Percentiles rank a stretch among this genome's conserved stretches.
Evolutionary conservation across 2,888 invertebrate genomes (phyloP).

Genomic region (Chymomyza caudatula): DNA sequence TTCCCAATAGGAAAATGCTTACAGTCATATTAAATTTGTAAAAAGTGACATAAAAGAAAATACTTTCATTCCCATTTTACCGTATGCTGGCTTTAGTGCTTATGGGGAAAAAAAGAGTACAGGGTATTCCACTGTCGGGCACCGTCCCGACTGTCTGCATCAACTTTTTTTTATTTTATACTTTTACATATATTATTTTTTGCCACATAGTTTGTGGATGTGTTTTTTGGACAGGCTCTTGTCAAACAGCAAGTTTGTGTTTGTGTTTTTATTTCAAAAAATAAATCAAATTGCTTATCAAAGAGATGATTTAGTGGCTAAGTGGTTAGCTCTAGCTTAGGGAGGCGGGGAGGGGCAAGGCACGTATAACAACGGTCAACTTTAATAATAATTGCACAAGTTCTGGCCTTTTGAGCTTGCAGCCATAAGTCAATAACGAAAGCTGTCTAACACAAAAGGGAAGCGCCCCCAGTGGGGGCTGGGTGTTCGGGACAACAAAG

Average conservation of each 20-base stretch:
- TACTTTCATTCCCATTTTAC: too few species aligned
- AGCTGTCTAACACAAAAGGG: slow-evolving; percentile 4
- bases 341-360: not conserved
- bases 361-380: slow-evolving; percentile 36
- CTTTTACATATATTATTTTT: not conserved
- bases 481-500: slow-evolving; percentile 33
- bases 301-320: slow-evolving; percentile 66
- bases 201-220: not conserved
- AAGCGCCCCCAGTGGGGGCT: not conserved
- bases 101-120: too few species aligned
- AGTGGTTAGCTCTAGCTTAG: slow-evolving; percentile 16
- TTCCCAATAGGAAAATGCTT: too few species aligned
- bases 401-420: slow-evolving; percentile 60
- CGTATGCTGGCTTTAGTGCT: too few species aligned
- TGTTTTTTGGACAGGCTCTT: slow-evolving; percentile 39
- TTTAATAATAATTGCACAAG: slow-evolving; percentile 67
- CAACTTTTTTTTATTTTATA: not conserved
- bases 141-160: too few species aligned
- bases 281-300: slow-evolving; percentile 71
- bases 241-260: slow-evolving; percentile 59
- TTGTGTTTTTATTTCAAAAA: slow-evolving; percentile 40
- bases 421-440: slow-evolving; percentile 66
- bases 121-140: too few species aligned
- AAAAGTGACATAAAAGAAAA: too few species aligned
- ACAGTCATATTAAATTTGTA: too few species aligned